Percentiles rank a stretch among this genome's conserved stretches.
phyloP scores from a whole-genome alignment of 92 coral and sea anemone species.

The Epizoanthus scotinus region DNA sequence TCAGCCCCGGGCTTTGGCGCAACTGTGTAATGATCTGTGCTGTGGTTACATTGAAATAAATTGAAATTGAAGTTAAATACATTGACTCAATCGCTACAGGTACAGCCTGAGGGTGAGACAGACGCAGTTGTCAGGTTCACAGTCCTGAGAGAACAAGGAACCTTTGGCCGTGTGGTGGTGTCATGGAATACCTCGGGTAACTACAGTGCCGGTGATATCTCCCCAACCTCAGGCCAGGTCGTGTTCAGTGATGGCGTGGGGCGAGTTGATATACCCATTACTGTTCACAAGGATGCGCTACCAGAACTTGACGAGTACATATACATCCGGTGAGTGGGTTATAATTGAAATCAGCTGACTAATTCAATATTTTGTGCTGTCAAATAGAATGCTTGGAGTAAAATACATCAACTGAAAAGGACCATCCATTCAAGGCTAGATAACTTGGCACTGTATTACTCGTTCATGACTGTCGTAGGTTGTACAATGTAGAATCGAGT shows the following conservation, averaged over 20 bases:
- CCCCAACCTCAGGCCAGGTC: constrained; percentile 76
- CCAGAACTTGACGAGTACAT: constrained; percentile 86
- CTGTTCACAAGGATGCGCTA: constrained; percentile 65
- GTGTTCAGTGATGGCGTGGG: constrained; percentile 79
- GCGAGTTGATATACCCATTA: constrained; percentile 65
- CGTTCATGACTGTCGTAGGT: too few relatives aligned
- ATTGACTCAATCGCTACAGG: not conserved
- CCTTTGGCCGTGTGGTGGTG: constrained; percentile 83
- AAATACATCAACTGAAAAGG: too few relatives aligned
- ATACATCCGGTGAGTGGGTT: constrained; percentile 58
- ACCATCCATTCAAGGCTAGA: too few relatives aligned
- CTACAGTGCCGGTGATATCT: constrained; percentile 67
- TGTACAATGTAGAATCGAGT: too few relatives aligned
- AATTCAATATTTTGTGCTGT: not conserved
- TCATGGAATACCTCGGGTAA: constrained; percentile 85
- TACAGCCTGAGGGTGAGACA: constrained; percentile 53
- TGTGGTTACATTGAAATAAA: too few relatives aligned
- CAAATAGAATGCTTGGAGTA: too few relatives aligned
- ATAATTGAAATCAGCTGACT: not conserved
- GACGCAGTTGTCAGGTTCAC: constrained; percentile 73
- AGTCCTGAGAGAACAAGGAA: constrained; percentile 83
- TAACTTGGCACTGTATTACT: too few relatives aligned
- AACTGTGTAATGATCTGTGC: too few relatives aligned
- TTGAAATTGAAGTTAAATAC: not conserved
- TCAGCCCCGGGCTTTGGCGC: too few relatives aligned